Percentiles rank a stretch among this genome's conserved stretches.
Evolutionary conservation across 2,113 vertebrate genomes (phyloP).

Genomic region (Gymnogyps californianus): DNA sequence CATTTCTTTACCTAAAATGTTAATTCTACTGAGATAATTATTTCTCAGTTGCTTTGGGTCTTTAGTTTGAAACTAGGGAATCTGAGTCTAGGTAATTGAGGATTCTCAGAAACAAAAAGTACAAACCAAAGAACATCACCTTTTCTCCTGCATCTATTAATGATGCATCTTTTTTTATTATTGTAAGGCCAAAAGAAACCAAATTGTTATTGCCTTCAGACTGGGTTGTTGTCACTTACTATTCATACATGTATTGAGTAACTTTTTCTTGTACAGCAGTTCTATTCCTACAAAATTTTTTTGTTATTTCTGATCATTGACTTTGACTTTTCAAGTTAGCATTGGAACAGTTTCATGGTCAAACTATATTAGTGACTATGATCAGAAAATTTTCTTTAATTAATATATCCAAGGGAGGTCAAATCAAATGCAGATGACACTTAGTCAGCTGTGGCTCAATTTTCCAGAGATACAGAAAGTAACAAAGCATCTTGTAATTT

Average conservation of each 20-base stretch:
- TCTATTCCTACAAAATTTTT: not conserved
- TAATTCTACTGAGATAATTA: not conserved
- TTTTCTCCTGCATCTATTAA: not conserved
- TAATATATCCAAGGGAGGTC: not conserved
- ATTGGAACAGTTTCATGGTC: not conserved
- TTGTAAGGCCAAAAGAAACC: not conserved
- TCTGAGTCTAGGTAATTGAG: not conserved
- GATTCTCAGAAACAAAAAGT: not conserved
- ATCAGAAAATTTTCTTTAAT: not conserved
- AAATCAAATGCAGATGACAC: not conserved
- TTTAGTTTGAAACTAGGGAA: not conserved
- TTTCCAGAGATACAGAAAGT: not conserved
- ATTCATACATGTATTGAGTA: not conserved
- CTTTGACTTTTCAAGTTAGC: not conserved
- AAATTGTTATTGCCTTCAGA: not conserved
- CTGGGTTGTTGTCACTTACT: not conserved
- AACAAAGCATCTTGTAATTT: not conserved
- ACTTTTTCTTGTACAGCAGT: not conserved
- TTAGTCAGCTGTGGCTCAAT: not conserved
- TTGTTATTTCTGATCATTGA: not conserved
- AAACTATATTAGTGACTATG: not conserved
- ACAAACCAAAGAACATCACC: not conserved
- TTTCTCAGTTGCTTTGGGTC: not conserved
- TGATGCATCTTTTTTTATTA: not conserved
- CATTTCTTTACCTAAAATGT: not conserved